Base-by-base conservation (phyloP, 23 tunicate species). In the Clavelina lepadiformis region DNA sequence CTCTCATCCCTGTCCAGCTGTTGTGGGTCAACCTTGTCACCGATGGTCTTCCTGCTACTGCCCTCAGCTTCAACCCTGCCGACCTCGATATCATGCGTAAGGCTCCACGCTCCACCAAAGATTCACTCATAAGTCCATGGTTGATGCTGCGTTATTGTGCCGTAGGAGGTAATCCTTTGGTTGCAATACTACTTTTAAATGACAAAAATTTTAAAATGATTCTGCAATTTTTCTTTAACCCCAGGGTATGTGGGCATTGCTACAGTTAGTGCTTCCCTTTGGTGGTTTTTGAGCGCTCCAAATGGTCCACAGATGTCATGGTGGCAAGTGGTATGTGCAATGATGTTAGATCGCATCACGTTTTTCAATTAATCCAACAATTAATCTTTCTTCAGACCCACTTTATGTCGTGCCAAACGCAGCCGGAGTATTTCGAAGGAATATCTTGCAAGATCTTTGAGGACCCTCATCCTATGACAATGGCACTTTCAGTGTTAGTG, bases 381-480 rank as follows among this genome's bases (percentile, higher is more conserved):
- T n/a, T n/a, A n/a, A n/a, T n/a, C n/a, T n/a, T 44, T 11, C 49
- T 46, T 25, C 36, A 89, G 88, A 94, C 99, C 37, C 99, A 94
- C 61, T 94, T 72, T 62, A 94, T 94, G 99, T 61, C 80, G 8
- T 94, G 99, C 66, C 28, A 81, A 7, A 45, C 75, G 4, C 63
- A 86, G 26, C 80, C 96, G 6, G 91, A 86, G 41, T 65, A 55
- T 29, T 94, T 86, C 68, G 77, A 77, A 27, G 94, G 94, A 56
- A 50, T 94, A 27, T 47, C 69, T 44, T 94, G 99, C 91, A 74
- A 80, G 62, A 67, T 86, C 13, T 94, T 94, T 61, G 99, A 89
- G 56, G 99, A 94, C 37, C 99, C 99, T 13, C 99, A 94, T 63
- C 99, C 99, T 53, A 94, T 94, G 99, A 94, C 99, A n/a, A 94